phyloP scores from a whole-genome alignment of 2,888 invertebrate genomes.

The Papilio protenor region DNA sequence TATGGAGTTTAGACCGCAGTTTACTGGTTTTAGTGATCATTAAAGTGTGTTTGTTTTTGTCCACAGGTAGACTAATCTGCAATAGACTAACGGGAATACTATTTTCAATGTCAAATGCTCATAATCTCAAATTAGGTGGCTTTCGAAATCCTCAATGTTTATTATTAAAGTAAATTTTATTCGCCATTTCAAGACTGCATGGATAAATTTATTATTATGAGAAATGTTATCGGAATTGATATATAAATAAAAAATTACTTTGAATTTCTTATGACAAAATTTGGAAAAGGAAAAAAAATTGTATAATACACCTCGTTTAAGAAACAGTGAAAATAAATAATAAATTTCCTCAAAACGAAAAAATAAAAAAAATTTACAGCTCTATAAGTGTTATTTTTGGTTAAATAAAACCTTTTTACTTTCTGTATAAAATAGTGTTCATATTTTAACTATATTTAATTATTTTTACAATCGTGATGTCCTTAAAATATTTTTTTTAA shows the following conservation, averaged over 20 bases:
- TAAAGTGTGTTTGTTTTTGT: conserved; percentile 45
- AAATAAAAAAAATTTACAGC: conserved; percentile 19
- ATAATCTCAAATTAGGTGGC: conserved; percentile 64
- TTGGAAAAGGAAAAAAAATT: conserved; percentile 5
- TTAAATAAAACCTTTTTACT: neutral
- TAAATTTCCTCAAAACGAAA: conserved; percentile 6
- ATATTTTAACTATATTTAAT: neutral
- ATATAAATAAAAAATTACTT: conserved; percentile 15
- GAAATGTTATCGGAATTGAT: conserved; percentile 17
- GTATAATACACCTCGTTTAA: conserved; percentile 15
- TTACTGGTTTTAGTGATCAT: conserved; percentile 14
- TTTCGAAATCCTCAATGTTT: conserved; percentile 56
- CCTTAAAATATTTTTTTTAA: neutral
- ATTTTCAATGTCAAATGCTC: conserved; percentile 56
- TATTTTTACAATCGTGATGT: neutral
- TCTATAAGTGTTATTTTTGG: conserved; percentile 15
- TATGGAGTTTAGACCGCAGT: neutral
- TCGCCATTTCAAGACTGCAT: conserved; percentile 30
- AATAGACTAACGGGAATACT: conserved; percentile 47
- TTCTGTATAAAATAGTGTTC: conserved; percentile 1
- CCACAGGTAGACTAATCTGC: conserved; percentile 69
- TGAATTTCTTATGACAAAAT: conserved; percentile 14
- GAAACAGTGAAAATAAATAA: neutral
- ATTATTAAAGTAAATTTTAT: conserved; percentile 29
- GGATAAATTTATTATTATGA: conserved; percentile 11